Evolutionary conservation across 2,888 invertebrate species (phyloP), one percentile per base, ranked within the genome.

Genomic region (Platycnemis pennipes): DNA sequence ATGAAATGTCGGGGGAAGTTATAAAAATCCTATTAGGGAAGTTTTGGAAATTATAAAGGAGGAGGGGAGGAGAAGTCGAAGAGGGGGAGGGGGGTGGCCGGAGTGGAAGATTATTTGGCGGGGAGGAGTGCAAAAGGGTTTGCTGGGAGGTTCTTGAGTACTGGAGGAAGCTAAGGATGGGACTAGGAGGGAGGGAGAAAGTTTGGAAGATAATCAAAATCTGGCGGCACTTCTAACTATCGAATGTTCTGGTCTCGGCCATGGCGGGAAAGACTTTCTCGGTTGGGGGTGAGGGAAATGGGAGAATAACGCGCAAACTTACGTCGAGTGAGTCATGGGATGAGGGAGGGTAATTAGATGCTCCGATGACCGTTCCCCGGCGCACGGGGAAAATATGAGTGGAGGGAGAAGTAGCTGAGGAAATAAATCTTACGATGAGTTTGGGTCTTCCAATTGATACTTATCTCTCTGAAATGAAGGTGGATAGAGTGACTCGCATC

Each of bases 1-100:
- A 89, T 89, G 89, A 91, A 91, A 91, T 63, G 91, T 56, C 89
- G 37, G 63, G 44, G 53, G 44, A 91, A 91, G 63, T 63, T 91
- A 63, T 63, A 26, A 91, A 91, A 91, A 63, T 63, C 91, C 91
- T 91, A 91, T 91, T 91, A 63, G 63, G 42, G 63, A 69, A 91
- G 91, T 63, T 91, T 69, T 22, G 42, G 63, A 63, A 63, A 91
- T 91, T 63, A 69, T 44, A 31, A 37, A n/a, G 5, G 45, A 46
- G 37, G 87, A 87, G n/a, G 22, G 37, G 42, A 45, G 89, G 22
- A 37, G 89, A 8, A 87, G 87, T 53, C 16, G 37, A 63, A 0
- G 37, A 44, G 42, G 42, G 19, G 37, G 16, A 26, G 22, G 42
- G 42, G 26, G 77, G 37, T 77, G 77, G 77, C 11, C 77, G 49